Evolutionary conservation across 2,888 invertebrate genomes (phyloP), one percentile per base, ranked within the genome.

Genomic region (Chymomyza amoena): DNA sequence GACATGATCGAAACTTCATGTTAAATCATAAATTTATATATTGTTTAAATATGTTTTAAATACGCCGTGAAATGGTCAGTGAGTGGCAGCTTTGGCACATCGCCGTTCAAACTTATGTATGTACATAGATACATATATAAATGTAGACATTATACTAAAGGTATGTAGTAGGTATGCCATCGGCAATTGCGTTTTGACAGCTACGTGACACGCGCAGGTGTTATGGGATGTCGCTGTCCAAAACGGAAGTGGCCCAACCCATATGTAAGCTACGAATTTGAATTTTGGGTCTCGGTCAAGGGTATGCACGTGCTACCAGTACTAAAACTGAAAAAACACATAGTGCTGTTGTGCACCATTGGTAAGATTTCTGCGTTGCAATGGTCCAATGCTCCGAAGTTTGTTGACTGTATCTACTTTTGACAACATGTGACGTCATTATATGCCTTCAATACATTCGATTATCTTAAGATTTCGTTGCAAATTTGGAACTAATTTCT

Each of bases 21-120:
- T 73, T 79, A 84, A 89, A 81, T 81, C 89, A 81, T 89, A 87
- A 89, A 89, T 89, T 89, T 87, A 84, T 82, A 81, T 74, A 75
- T 79, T 82, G 82, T 82, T 82, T 80, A 83, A 81, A 81, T 82
- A 73, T 80, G 71, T 77, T 25, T 81, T 78, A 77, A 78, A 80
- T 82, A 69, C 78, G 81, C 78, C 88, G 88, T 85, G 87, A 82
- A 85, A 84, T 84, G 81, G 88, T 78, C 81, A 78, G 70, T 78
- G 78, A 77, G 77, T 72, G 74, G 77, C 66, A 72, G 73, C 64
- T 51, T 66, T 66, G 61, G 56, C 39, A 3, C 39, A 45, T 45
- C 13, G 13, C 39, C 39, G 6, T 36, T 18, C 25, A 56, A 25
- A 36, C 36, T 7, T 36, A 7, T 36, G 39, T n/a, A 39, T 39